A percentile compares a stretch with the other conserved stretches of the same genome.
phyloP scores from a whole-genome alignment of 1,140 invertebrate genomes.

The Amphibalanus amphitrite region DNA sequence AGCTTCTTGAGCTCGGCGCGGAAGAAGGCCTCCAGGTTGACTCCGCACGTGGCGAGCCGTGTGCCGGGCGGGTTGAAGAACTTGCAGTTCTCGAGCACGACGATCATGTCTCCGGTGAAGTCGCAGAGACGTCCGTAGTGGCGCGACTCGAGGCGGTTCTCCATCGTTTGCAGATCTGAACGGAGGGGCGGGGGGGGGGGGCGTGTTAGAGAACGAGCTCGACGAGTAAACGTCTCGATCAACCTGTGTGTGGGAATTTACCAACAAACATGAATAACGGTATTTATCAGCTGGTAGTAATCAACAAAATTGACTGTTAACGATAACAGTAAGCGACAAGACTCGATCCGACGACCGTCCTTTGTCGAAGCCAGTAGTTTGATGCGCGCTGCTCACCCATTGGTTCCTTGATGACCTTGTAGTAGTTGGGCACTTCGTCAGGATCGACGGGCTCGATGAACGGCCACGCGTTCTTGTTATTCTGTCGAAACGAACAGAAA shows the following conservation, averaged over 20 bases:
- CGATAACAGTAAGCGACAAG: too few relatives aligned
- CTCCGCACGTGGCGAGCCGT: slow-evolving; percentile 86
- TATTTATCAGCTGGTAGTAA: too few relatives aligned
- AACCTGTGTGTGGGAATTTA: too few relatives aligned
- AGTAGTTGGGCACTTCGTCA: slow-evolving; percentile 88
- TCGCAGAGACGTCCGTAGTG: slow-evolving; percentile 75
- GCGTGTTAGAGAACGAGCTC: too few relatives aligned
- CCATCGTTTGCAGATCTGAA: slow-evolving; percentile 88
- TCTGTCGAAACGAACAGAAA: too few relatives aligned
- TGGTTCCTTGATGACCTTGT: slow-evolving; percentile 91
- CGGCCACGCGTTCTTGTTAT: slow-evolving; percentile 86
- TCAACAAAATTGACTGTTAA: too few relatives aligned
- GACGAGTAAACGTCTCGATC: too few relatives aligned
- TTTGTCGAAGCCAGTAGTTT: too few relatives aligned
- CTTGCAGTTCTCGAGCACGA: slow-evolving; percentile 96
- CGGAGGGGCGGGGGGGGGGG: too few relatives aligned
- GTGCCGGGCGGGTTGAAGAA: slow-evolving; percentile 92
- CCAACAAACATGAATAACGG: too few relatives aligned
- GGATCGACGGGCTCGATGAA: slow-evolving; percentile 93
- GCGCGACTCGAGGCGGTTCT: slow-evolving; percentile 64
- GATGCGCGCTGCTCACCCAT: slow-evolving; percentile 56
- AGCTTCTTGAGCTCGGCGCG: not conserved
- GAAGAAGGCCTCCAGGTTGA: slow-evolving; percentile 84
- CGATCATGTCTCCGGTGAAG: slow-evolving; percentile 92
- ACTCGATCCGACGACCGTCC: too few relatives aligned